These are phyloP conservation scores for Harmothoe impar DNA, from an alignment of 2,888 invertebrate species.

Conservation along the genomic window DNA sequence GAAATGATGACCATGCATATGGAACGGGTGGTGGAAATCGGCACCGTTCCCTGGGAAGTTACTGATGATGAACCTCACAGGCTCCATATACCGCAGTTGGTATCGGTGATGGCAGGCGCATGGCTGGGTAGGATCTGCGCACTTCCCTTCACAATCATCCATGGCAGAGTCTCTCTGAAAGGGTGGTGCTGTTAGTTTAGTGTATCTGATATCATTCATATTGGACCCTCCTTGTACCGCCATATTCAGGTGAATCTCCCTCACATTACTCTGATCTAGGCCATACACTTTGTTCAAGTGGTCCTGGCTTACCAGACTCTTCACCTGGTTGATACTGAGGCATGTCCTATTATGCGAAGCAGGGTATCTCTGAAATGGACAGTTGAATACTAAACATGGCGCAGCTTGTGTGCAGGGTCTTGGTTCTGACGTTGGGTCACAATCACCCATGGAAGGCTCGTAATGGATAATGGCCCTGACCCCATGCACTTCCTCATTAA, in stretches of 20 bases:
- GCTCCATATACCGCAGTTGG: slow-evolving; percentile 71
- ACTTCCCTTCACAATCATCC: not conserved
- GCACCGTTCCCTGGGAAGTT: not conserved
- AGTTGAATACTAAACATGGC: slow-evolving; percentile 59
- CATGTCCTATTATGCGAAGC: slow-evolving; percentile 34
- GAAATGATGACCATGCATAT: slow-evolving; percentile 65
- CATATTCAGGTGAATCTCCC: not conserved
- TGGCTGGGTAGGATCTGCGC: not conserved
- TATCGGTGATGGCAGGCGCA: slow-evolving; percentile 73
- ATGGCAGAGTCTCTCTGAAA: not conserved
- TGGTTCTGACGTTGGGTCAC: not conserved
- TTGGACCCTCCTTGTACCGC: not conserved
- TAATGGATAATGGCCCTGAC: not conserved
- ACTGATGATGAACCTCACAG: slow-evolving; percentile 75
- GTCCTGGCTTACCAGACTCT: not conserved
- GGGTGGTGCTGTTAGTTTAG: not conserved
- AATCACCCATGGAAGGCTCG: not conserved
- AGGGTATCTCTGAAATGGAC: slow-evolving; percentile 64
- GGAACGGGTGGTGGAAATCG: slow-evolving; percentile 76
- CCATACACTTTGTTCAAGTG: not conserved
- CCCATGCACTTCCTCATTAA: not conserved
- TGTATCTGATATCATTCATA: not conserved
- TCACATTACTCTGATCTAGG: not conserved
- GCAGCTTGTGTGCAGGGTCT: not conserved
- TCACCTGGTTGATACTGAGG: not conserved